A percentile compares a stretch with the other conserved stretches of the same genome.
These are phyloP conservation scores for Dromaius novaehollandiae DNA, from an alignment of 2,113 vertebrate species.

Conservation along the genomic window DNA sequence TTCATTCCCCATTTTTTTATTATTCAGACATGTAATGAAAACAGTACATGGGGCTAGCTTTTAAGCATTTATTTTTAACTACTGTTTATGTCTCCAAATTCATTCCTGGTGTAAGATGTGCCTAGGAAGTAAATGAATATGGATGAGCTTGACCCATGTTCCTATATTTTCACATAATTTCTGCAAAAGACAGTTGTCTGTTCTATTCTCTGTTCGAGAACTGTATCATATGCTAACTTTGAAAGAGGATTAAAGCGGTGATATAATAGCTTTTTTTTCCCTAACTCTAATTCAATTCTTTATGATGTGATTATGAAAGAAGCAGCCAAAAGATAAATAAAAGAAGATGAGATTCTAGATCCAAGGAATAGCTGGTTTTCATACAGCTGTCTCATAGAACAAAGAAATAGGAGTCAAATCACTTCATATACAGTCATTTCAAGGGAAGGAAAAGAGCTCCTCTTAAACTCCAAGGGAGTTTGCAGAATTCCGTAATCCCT, in stretches of 20 bases:
- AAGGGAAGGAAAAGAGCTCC: not conserved
- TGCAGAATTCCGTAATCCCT: not conserved
- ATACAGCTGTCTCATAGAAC: not conserved
- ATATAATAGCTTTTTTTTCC: constrained; percentile 18
- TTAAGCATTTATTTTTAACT: constrained; percentile 61
- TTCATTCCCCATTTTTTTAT: constrained; percentile 34
- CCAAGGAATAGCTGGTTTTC: not conserved
- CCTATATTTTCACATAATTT: constrained; percentile 41
- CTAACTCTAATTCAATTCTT: not conserved
- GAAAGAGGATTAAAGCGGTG: constrained; percentile 39
- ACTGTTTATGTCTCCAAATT: constrained; percentile 48
- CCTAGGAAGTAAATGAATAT: constrained; percentile 16
- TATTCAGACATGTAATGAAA: constrained; percentile 42
- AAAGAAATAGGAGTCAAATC: not conserved
- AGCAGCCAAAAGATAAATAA: constrained; percentile 30
- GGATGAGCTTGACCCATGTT: constrained; percentile 38
- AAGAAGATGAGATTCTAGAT: not conserved
- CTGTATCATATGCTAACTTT: constrained; percentile 11
- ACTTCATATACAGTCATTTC: not conserved
- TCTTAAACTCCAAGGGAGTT: not conserved
- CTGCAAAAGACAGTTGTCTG: constrained; percentile 29
- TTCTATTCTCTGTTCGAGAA: not conserved
- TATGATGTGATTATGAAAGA: constrained; percentile 12
- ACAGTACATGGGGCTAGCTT: constrained; percentile 11
- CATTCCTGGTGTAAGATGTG: constrained; percentile 46